Conservation (phyloP, 2,113 vertebrate genomes). For the Martes martes region DNA sequence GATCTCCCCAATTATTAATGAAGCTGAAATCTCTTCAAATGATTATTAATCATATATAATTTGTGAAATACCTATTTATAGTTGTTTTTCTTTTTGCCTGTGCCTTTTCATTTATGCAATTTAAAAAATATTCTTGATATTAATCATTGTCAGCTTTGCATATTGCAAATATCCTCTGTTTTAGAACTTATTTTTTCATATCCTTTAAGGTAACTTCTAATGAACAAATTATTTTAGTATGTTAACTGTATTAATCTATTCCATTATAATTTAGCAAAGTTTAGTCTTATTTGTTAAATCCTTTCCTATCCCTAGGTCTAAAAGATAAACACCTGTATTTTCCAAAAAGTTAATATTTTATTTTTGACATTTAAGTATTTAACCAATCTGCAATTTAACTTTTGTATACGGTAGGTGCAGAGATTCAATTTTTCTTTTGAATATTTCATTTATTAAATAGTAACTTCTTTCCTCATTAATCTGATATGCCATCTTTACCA, state of each 20-base stretch:
- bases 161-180: neutral
- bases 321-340: neutral
- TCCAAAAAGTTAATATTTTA: neutral
- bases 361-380: neutral
- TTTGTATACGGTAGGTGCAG: neutral
- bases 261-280: neutral
- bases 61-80: neutral
- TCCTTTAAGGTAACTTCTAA: neutral
- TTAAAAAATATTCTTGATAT: neutral
- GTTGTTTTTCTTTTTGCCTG: neutral
- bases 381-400: neutral
- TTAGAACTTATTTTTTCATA: neutral
- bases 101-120: neutral
- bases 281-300: neutral
- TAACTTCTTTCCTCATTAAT: neutral
- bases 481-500: neutral
- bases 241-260: neutral
- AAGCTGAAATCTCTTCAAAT: slow-evolving; percentile 11
- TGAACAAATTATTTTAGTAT: neutral
- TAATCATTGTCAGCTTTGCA: neutral
- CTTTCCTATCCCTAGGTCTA: neutral
- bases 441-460: neutral
- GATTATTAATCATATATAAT: neutral
- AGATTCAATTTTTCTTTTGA: neutral
- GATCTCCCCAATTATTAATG: neutral